Evolutionary conservation across 2,113 vertebrate species (phyloP), one percentile per base, ranked within the genome.

Genomic region (Cheilinus undulatus): DNA sequence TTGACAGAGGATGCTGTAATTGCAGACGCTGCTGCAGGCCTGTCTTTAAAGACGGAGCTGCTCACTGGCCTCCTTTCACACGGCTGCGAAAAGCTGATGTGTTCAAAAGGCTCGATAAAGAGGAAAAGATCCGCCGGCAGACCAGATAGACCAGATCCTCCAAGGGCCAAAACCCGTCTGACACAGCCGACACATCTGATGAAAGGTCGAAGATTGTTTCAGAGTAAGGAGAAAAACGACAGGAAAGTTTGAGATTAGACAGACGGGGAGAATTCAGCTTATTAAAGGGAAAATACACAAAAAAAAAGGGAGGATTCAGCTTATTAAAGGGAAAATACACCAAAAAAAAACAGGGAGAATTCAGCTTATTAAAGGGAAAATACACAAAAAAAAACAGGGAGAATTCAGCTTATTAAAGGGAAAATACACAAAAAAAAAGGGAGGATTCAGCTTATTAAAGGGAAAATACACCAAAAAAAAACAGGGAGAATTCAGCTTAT

Each of bases 41-140:
- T 64, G 63, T 80, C 68, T 87, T 70, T 68, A 22, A 43, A 74
- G 8, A 71, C 32, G 32, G 11, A 85, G 80, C 72, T 87, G 87
- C 54, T 76, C 77, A 87, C 83, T 64, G 78, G 71, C 72, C 81
- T 73, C 72, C 68, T 76, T 86, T 80, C 85, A 73, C 83, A 82
- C 79, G 83, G 7, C 68, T 90, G 72, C 87, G 82, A 91, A 86
- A 90, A 85, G 84, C 88, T 81, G 85, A 86, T 89, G 89, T 88
- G 74, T 64, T 8, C 78, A 89, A 90, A 88, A 83, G 60, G 74
- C 60, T 71, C 87, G 90, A 92, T 91, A 90, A 91, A 17, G 36
- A 72, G 60, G 69, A 27, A 58, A 51, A 86, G 85, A 45, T 53
- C 77, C 76, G 61, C 78, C 6, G 82, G 79, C 60, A 30, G 63